phyloP scores from a whole-genome alignment of 1,140 invertebrate species.

The Mactra quadrangularis region DNA sequence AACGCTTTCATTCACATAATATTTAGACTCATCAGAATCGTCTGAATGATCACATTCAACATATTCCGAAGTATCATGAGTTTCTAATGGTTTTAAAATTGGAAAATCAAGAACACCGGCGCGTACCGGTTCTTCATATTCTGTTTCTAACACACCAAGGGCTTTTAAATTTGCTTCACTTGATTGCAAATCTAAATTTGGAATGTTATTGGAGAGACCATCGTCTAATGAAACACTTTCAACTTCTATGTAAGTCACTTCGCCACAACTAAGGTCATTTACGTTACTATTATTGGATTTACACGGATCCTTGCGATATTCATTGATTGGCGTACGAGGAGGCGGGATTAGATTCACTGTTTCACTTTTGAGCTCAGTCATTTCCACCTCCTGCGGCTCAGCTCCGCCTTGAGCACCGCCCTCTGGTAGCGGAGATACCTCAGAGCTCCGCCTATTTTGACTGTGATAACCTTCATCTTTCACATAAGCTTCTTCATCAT shows the following conservation, averaged over 20 bases:
- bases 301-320: conserved; percentile 29
- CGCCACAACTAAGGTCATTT: not conserved
- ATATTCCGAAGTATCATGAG: conserved; percentile 1
- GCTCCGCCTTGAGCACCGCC: conserved; percentile 25
- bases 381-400: conserved; percentile 32
- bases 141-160: not conserved
- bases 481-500: conserved; percentile 35
- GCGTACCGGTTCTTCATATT: conserved; percentile 43
- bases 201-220: conserved; percentile 18
- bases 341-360: conserved; percentile 31
- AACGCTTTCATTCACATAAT: conserved; percentile 55
- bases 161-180: not conserved
- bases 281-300: not conserved
- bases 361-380: conserved; percentile 53
- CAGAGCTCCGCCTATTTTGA: conserved; percentile 54
- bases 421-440: conserved; percentile 19
- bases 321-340: conserved; percentile 12
- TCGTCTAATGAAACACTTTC: conserved; percentile 37
- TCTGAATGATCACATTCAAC: conserved; percentile 25
- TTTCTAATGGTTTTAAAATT: not conserved
- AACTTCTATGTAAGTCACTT: conserved; percentile 56
- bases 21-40: conserved; percentile 32
- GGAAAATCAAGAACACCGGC: conserved; percentile 26
- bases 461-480: conserved; percentile 57
- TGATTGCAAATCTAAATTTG: not conserved